Conservation (phyloP, 2,113 vertebrate species). For the Chloroceryle aenea region DNA sequence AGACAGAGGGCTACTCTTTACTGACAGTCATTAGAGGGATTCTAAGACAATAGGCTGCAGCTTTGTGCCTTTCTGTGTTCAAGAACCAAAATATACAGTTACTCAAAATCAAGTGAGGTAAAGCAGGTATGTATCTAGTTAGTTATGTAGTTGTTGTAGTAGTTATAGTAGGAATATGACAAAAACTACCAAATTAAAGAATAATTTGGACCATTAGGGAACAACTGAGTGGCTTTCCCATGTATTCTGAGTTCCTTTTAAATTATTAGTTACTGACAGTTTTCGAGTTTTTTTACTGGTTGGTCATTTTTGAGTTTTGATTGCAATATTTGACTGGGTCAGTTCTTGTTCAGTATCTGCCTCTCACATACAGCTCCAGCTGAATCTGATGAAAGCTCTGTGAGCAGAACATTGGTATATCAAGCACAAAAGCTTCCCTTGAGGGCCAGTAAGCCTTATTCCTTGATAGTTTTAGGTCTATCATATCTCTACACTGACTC, state of each 20-base stretch:
- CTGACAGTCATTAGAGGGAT: not conserved
- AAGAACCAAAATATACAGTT: not conserved
- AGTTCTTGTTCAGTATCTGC: not conserved
- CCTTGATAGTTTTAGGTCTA: not conserved
- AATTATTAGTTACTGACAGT: not conserved
- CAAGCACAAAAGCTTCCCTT: not conserved
- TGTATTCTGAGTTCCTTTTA: not conserved
- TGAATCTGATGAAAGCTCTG: not conserved
- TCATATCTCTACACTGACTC: not conserved
- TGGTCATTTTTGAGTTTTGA: not conserved
- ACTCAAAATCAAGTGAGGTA: not conserved
- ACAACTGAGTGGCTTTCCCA: not conserved
- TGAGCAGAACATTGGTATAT: not conserved
- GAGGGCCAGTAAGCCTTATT: not conserved
- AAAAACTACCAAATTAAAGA: not conserved
- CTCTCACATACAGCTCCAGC: not conserved
- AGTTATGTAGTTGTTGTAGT: not conserved
- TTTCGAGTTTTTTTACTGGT: not conserved
- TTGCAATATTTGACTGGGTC: not conserved
- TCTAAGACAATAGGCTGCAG: not conserved
- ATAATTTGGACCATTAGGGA: not conserved
- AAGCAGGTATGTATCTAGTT: not conserved
- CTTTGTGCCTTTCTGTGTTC: not conserved
- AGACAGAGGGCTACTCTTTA: not conserved
- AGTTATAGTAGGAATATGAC: not conserved